A percentile compares a stretch with the other conserved stretches of the same genome.
Conservation (phyloP, 2,888 invertebrate genomes). For the Tenthredo amoena region DNA sequence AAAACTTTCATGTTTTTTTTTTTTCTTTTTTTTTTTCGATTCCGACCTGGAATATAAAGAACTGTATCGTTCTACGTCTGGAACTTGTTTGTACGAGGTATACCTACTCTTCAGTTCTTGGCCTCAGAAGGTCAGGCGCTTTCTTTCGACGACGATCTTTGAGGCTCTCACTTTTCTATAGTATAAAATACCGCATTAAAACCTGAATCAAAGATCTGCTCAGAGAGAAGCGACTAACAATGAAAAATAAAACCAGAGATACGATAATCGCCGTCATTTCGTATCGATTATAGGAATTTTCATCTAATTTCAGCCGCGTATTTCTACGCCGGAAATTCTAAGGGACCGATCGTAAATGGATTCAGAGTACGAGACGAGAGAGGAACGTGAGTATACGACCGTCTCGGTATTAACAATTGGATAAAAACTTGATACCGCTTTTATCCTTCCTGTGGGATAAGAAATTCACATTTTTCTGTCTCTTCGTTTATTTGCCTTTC, state of each 20-base stretch:
- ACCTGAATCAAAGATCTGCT: neutral
- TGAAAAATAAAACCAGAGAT: neutral
- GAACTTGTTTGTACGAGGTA: neutral
- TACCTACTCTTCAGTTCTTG: neutral
- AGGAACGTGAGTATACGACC: constrained; percentile 81
- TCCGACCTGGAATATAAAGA: neutral
- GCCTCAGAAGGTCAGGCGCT: neutral
- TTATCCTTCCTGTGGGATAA: neutral
- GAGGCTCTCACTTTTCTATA: constrained; percentile 17
- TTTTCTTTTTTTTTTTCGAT: neutral
- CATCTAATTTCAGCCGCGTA: constrained; percentile 85
- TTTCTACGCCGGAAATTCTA: constrained; percentile 91
- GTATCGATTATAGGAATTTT: neutral
- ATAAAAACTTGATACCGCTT: constrained; percentile 10
- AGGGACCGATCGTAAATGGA: constrained; percentile 85
- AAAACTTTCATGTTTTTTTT: neutral
- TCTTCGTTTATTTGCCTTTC: neutral
- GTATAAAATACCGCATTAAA: neutral
- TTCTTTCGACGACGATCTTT: constrained; percentile 3
- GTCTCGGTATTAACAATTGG: constrained; percentile 20
- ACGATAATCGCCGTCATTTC: neutral
- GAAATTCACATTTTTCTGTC: neutral
- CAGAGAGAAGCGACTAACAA: neutral
- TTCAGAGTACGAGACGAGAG: constrained; percentile 90
- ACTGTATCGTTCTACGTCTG: neutral